Evolutionary conservation across 2,888 invertebrate species (phyloP), one percentile per base, ranked within the genome.

Genomic region (Phlogophora meticulosa): DNA sequence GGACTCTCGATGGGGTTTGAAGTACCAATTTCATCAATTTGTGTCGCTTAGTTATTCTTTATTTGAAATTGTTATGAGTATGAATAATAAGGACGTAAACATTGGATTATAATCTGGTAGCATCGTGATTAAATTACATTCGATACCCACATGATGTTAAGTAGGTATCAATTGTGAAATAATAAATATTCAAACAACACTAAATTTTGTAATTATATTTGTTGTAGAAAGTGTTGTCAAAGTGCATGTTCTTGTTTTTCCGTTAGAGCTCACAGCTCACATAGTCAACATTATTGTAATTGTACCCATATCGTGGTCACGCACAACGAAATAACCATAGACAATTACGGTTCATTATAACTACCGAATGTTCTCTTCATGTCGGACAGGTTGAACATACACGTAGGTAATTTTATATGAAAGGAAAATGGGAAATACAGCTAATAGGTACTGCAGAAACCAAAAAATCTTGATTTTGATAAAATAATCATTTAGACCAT

Each of bases 1-100:
- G 88, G 84, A 86, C 93, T 85, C 65, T 76, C 66, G 59, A 81
- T 77, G 69, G 79, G 85, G 82, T 81, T 59, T 74, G 57, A 74
- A 76, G 83, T 78, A 85, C 83, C 90, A 87, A 86, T 85, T 88
- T 81, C 83, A 92, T 92, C 90, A 90, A 92, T 92, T 91, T 87
- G 88, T 91, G 77, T 83, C 85, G 87, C 81, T 84, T 78, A 62
- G 72, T 85, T 86, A 86, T 85, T 52, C 24, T 24, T 61, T 40
- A 58, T 70, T 81, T 74, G 59, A 71, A 63, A 67, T 61, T 55
- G 63, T 65, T 69, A 49, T 56, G 46, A 24, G 48, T 46, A 66
- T 66, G 61, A 61, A 66, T 74, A 81, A 60, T 64, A 46, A 48
- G 9, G 49, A 70, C 48, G 74, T 77, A 73, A 66, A 78, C 62